Base-by-base conservation (phyloP, 2,113 vertebrate species). In the Pholis gunnellus region DNA sequence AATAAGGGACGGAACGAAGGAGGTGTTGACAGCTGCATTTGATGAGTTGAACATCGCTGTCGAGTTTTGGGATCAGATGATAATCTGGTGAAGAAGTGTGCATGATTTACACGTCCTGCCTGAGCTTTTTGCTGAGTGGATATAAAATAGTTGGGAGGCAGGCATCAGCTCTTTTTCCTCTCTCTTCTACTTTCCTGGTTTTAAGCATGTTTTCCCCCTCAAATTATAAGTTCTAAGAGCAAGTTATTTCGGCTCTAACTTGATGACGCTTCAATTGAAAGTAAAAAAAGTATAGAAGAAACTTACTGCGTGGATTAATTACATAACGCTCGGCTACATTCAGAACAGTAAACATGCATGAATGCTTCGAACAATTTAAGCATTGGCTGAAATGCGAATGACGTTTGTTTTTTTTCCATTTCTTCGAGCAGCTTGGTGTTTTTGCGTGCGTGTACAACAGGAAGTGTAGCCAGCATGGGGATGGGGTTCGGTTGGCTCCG, bases 311-410 rank as follows among this genome's bases (percentile, higher is more conserved):
- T 50, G 9, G 9, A 65, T 59, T 27, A 22, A 18, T n/a, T 29
- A 17, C n/a, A 69, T 7, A 11, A 29, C 18, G n/a, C 20, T 4
- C 0, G 25, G n/a, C 11, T 60, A 10, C 20, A 15, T 6, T 36
- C 27, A 10, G 48, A 34, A 25, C 42, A 75, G 20, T 20, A 63
- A 84, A 91, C 85, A 88, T 75, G 86, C 81, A 81, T 86, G 87
- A 88, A 70, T 72, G 86, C 88, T 79, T 79, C 64, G 31, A 88
- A 74, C 66, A 59, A 57, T 88, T 79, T 78, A 82, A 79, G 77
- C 67, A 73, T 40, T 77, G 84, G 84, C 74, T 67, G 29, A 68
- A 74, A 57, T 27, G 65, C 73, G 73, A 75, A 72, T 88, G 81
- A 83, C 78, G 46, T 81, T 57, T 48, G 65, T 52, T 54, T 54